phyloP scores from a whole-genome alignment of 2,797 vertebrate genomes.

The Liparis tanakae region DNA sequence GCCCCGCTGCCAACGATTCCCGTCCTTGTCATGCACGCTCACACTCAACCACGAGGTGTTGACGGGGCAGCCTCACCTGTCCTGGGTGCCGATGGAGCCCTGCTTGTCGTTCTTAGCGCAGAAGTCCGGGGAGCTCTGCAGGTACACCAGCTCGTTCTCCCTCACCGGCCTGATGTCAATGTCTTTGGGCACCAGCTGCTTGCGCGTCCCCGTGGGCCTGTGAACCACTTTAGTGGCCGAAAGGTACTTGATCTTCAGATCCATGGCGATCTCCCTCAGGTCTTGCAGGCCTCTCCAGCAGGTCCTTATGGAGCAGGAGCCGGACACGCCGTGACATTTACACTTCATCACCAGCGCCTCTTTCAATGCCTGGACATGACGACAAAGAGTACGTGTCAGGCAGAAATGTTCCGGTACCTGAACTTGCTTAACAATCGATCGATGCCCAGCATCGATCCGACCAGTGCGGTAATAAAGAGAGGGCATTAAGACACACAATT shows the following conservation, averaged over 20 bases:
- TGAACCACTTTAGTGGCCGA: conserved; percentile 98
- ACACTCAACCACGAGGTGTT: neutral
- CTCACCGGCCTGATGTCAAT: conserved; percentile 95
- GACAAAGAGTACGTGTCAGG: neutral
- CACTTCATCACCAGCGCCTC: conserved; percentile 97
- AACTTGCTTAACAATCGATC: neutral
- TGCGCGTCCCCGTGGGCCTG: conserved; percentile 94
- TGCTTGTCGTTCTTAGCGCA: conserved; percentile 94
- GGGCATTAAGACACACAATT: neutral
- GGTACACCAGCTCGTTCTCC: conserved; percentile 95
- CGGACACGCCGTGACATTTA: conserved; percentile 98
- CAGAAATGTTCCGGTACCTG: neutral
- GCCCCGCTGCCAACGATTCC: neutral
- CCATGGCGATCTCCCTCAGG: conserved; percentile 91
- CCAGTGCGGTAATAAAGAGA: neutral
- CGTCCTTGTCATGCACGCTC: conserved; percentile 13
- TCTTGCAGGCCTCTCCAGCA: conserved; percentile 98
- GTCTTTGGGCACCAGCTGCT: conserved; percentile 98
- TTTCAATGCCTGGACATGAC: conserved; percentile 84
- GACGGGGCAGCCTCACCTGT: conserved; percentile 85
- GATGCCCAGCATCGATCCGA: neutral
- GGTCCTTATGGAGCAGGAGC: conserved; percentile 97
- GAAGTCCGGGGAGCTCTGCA: conserved; percentile 97
- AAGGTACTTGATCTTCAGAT: conserved; percentile 96
- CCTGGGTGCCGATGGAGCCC: conserved; percentile 95